Conservation (phyloP, 1,140 invertebrate species). For the Ceratitis capitata region DNA sequence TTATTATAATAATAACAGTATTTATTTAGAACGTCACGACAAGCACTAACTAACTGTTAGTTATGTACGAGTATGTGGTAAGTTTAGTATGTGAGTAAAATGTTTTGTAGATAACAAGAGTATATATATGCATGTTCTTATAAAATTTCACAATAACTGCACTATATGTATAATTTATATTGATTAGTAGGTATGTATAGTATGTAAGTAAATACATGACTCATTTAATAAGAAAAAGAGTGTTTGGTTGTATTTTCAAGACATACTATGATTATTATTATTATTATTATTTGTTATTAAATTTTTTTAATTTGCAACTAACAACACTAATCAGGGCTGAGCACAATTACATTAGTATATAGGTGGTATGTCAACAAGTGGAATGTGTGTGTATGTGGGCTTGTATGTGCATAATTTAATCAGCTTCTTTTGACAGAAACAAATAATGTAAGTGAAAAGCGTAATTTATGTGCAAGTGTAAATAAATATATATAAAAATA, state of each 20-base stretch:
- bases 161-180: neutral
- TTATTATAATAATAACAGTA: neutral
- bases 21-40: neutral
- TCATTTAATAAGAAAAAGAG: constrained; percentile 1
- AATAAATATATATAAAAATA: neutral
- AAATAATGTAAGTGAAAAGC: too few relatives aligned
- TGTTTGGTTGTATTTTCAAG: neutral
- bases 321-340: constrained; percentile 38
- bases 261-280: too few relatives aligned
- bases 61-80: neutral
- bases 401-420: neutral
- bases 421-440: too few relatives aligned
- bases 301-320: constrained; percentile 21
- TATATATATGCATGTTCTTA: neutral
- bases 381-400: neutral
- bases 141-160: neutral
- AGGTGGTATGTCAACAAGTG: constrained; percentile 31
- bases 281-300: neutral
- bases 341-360: too few relatives aligned
- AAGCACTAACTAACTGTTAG: constrained; percentile 32
- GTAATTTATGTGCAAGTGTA: neutral
- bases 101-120: neutral
- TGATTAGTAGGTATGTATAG: neutral
- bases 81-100: neutral
- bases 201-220: constrained; percentile 8